Evolutionary conservation across 2,797 vertebrate genomes (phyloP), one percentile per base, ranked within the genome.

Genomic region (Allobates femoralis): DNA sequence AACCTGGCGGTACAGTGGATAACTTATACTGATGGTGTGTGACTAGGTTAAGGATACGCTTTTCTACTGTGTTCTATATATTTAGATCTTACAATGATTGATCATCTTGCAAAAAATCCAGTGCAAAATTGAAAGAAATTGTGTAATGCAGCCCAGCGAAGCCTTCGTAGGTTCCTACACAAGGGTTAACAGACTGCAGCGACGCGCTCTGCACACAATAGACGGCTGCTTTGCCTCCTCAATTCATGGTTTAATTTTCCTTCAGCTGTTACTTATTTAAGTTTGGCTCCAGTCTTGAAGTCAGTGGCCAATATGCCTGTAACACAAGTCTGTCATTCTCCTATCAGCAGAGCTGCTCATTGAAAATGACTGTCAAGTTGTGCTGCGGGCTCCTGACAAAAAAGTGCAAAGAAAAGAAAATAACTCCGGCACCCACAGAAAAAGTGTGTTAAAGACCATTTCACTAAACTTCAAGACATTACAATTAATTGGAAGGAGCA

Each of bases 261-360:
- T 75, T 87, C 86, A 84, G 82, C 76, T 84, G 82, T 84, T 87
- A 77, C 77, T 84, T 84, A 87, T 87, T 84, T 87, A 84, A 76
- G 46, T 84, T 84, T 87, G 86, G 82, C 86, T 85, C 73, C 69
- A 58, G 67, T 55, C 41, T 81, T 18, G 26, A 21, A 75, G 55
- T 84, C 77, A 66, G 82, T 50, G 19, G 82, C 82, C 86, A 84
- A 84, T 60, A 75, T 75, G 86, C 82, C 86, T 84, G 76, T 87
- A 87, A 81, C 82, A 79, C 69, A 64, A 84, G 76, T 58, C 86
- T 84, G 81, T 84, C 86, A 84, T 83, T 84, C 81, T 62, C 60
- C 75, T 87, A 75, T 80, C 86, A 75, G 60, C 56, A 41, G 58
- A 74, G 67, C 37, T 46, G 56, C 67, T 74, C 82, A 78, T 64